Percentiles rank a stretch among this genome's conserved stretches.
Evolutionary conservation across 2,888 invertebrate genomes (phyloP).

Genomic region (Lamellibrachia columna): DNA sequence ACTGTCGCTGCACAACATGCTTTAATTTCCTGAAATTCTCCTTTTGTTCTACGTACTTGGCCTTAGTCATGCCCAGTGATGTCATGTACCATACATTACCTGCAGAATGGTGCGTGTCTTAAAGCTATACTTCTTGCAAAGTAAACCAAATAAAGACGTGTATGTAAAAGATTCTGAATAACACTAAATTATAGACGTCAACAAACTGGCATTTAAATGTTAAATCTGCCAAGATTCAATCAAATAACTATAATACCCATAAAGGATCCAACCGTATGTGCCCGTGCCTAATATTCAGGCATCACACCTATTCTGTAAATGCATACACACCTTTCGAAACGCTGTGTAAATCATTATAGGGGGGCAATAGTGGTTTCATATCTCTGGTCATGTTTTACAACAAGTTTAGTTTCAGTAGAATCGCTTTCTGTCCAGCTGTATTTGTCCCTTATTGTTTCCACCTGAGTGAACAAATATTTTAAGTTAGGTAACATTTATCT

Average conservation of each 20-base stretch:
- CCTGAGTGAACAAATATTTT: background rate
- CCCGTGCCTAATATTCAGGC: background rate
- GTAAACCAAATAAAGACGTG: background rate
- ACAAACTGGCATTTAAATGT: too few relatives aligned
- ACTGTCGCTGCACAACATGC: too few relatives aligned
- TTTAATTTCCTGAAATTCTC: too few relatives aligned
- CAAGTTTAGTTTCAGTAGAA: background rate
- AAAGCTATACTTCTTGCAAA: background rate
- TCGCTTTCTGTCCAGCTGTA: background rate
- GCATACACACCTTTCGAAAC: background rate
- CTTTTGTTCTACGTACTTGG: too few relatives aligned
- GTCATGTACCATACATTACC: background rate
- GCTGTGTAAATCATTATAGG: background rate
- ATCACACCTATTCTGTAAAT: background rate
- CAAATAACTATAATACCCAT: background rate
- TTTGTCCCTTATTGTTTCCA: background rate
- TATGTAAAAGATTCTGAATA: too few relatives aligned
- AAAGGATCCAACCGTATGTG: background rate
- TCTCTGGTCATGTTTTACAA: background rate
- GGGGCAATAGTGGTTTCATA: background rate
- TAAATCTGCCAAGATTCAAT: too few relatives aligned
- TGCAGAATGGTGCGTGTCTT: background rate
- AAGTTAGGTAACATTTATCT: too few relatives aligned
- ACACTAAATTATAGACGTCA: too few relatives aligned
- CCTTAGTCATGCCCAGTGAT: background rate